Evolutionary conservation across 2,888 invertebrate species (phyloP), one percentile per base, ranked within the genome.

Genomic region (Chymomyza amoena): DNA sequence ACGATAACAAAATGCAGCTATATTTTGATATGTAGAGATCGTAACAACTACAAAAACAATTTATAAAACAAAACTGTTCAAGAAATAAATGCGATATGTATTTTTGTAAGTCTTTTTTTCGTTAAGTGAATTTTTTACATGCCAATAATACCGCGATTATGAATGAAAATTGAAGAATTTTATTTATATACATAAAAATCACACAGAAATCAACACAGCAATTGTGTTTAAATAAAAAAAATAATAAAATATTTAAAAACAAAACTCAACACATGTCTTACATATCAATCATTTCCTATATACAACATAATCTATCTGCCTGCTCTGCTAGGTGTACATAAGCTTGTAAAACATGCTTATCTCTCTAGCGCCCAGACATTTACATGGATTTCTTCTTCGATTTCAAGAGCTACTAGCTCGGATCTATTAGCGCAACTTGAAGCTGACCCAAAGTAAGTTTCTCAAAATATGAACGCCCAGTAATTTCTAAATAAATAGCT

Each of bases 51-150:
- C 18, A 25, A 59, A 59, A 59, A 45, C 10, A 65, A 25, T 56
- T 59, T 59, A 59, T n/a, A 72, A 71, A 68, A 69, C 61, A 69
- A 70, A 74, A 72, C 76, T 78, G 73, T 84, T 84, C 66, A 75
- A 81, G 75, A 73, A 70, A 76, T 75, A 75, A 79, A 68, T 84
- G 80, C 87, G 87, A 84, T 84, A 77, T 87, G 80, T 87, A 88
- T 87, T 88, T 87, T 88, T 85, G 78, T 88, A 87, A 83, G 81
- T 75, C 75, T 76, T 88, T 87, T 87, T 80, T 78, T 62, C 76
- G 69, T 79, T 74, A 76, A 70, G 75, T 66, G 69, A 76, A 73
- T 78, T 82, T 85, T 85, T 76, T 79, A 86, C 76, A 85, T 74
- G 84, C 83, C 83, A 85, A 83, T 82, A 85, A 83, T 82, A 66